Conservation (phyloP, 2,113 vertebrate genomes). For the Vicugna pacos region DNA sequence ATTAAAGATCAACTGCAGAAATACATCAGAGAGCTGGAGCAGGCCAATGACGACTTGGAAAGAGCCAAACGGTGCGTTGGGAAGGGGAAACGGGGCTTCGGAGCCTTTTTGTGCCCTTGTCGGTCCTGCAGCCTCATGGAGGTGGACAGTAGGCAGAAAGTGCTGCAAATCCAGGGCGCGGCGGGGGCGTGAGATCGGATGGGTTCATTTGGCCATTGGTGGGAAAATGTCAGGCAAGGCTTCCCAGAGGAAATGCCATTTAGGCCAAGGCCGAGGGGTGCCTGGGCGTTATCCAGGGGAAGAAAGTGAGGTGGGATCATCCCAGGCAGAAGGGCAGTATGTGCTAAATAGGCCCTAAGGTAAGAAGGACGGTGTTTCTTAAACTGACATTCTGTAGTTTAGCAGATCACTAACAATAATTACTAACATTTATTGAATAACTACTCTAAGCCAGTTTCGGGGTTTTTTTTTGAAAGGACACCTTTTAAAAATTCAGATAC, state of each 20-base stretch:
- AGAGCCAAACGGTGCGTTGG: conserved; percentile 93
- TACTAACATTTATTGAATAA: neutral
- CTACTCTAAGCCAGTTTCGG: neutral
- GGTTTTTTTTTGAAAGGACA: neutral
- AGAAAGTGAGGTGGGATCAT: neutral
- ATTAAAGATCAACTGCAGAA: conserved; percentile 97
- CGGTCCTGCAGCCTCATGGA: neutral
- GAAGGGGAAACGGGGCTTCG: neutral
- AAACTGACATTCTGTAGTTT: neutral
- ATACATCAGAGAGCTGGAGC: conserved; percentile 97
- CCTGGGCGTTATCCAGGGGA: neutral
- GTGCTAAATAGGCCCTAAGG: neutral
- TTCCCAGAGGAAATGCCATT: neutral
- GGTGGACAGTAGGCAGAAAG: neutral
- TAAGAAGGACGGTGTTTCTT: neutral
- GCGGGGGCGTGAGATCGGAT: neutral
- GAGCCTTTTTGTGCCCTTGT: neutral
- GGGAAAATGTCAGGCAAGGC: neutral
- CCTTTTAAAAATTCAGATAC: neutral
- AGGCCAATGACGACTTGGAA: conserved; percentile 97
- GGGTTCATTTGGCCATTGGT: fast-evolving
- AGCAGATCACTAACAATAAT: neutral
- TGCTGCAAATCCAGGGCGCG: neutral
- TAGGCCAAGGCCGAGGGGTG: neutral
- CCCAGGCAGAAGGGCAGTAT: neutral